Base-by-base conservation (phyloP, 1,140 invertebrate species). In the Hycleus phaleratus region DNA sequence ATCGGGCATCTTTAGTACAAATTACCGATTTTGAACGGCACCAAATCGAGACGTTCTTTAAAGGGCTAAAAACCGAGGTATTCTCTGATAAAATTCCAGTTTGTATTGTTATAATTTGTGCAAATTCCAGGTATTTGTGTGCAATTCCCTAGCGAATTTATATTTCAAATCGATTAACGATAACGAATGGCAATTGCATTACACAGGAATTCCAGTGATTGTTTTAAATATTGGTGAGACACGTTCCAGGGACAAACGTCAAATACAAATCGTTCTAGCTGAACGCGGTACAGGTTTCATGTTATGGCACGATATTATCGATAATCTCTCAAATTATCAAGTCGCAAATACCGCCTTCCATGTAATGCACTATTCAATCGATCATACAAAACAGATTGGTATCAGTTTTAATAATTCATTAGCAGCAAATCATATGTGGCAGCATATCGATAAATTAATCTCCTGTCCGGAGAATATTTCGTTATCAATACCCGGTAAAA, bases 301-400 rank as follows among this genome's bases (percentile, higher is more conserved):
- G 26, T 73, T 93, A n/a, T 93, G 90, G 90, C 79, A 80, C 51
- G 90, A 93, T 71, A 83, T 83, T n/a, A 87, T 93, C 60, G 89
- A 85, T 64, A 83, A 85, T 63, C 68, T 84, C n/a, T 81, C 82
- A 0, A 78, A 81, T 46, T 85, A 85, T 73, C 80, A 81, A 68
- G 79, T 83, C 3, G 81, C 82, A 9, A 81, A 84, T 1, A 76
- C 78, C 10, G 84, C 83, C 24, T 93, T 91, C 62, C 90, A 93
- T 72, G 91, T 89, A n/a, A 84, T 93, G 83, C 84, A 85, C 71
- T 75, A 88, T 44, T 90, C 88, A 0, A 79, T 77, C 2, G 87
- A 90, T 68, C 84, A 86, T 67, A 77, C 77, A 18, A 73, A 76
- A 42, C 68, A 79, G 40, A 78, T 80, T 46, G 87, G 87, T 10